These are phyloP conservation scores for Ectobius pallidus DNA, from an alignment of 2,888 invertebrate species.

Conservation along the genomic window DNA sequence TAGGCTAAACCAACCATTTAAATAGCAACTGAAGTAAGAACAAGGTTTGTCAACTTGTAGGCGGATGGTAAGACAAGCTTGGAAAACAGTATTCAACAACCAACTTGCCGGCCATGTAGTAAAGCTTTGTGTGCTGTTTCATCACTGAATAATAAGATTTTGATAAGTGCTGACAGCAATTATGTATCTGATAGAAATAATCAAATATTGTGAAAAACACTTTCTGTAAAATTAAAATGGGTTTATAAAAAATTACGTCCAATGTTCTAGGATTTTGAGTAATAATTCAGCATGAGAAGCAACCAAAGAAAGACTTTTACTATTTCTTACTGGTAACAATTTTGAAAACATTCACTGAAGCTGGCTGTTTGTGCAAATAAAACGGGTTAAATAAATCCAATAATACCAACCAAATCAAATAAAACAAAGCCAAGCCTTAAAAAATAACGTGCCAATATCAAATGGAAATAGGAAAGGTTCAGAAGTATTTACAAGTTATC, in stretches of 20 bases:
- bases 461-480: constrained; percentile 2
- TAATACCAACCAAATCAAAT: background rate
- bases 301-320: too few species aligned
- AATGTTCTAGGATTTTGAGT: too few species aligned
- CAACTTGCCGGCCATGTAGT: constrained; percentile 11
- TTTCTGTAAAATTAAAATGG: too few species aligned
- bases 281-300: constrained; percentile 22
- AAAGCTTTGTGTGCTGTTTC: background rate
- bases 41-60: constrained; percentile 1
- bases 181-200: too few species aligned
- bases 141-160: too few species aligned
- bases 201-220: too few species aligned
- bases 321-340: too few species aligned
- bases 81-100: constrained; percentile 10
- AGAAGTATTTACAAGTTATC: background rate
- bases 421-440: constrained; percentile 4
- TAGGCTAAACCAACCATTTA: too few species aligned
- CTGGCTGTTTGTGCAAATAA: background rate
- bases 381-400: background rate
- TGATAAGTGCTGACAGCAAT: too few species aligned
- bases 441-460: background rate
- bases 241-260: too few species aligned
- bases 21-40: too few species aligned
- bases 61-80: constrained; percentile 37
- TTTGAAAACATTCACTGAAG: constrained; percentile 7